These are phyloP conservation scores for Dromococcyx pavoninus DNA, from an alignment of 2,797 vertebrate genomes.

Conservation along the genomic window DNA sequence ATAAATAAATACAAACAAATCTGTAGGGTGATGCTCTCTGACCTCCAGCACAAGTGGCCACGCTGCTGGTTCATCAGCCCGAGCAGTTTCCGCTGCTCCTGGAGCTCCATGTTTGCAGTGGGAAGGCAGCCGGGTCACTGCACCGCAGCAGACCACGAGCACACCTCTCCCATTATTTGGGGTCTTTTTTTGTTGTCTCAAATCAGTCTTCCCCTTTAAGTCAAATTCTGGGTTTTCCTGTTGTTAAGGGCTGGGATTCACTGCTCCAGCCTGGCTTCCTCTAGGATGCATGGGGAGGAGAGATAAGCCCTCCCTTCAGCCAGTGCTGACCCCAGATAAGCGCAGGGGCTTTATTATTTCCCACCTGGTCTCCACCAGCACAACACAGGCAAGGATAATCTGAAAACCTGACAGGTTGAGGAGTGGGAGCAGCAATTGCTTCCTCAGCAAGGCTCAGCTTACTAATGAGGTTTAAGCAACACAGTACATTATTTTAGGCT, in stretches of 20 bases:
- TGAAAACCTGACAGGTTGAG: slow-evolving; percentile 7
- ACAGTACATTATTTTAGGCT: neutral
- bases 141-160: neutral
- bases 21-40: neutral
- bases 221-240: slow-evolving; percentile 35
- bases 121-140: neutral
- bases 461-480: neutral
- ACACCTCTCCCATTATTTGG: neutral
- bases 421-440: neutral
- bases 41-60: neutral
- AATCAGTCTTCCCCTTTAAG: neutral
- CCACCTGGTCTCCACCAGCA: neutral
- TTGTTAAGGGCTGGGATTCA: slow-evolving; percentile 11
- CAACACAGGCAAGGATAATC: neutral
- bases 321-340: slow-evolving; percentile 50
- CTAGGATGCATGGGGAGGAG: slow-evolving; percentile 10
- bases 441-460: neutral
- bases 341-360: slow-evolving; percentile 21
- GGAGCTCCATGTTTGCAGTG: neutral
- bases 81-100: neutral
- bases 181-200: neutral
- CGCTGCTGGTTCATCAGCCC: neutral
- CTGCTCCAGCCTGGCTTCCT: slow-evolving; percentile 51
- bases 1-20: neutral
- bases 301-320: slow-evolving; percentile 50